A percentile compares a stretch with the other conserved stretches of the same genome.
Conservation (phyloP, 2,113 vertebrate genomes). For the Serinus canaria region DNA sequence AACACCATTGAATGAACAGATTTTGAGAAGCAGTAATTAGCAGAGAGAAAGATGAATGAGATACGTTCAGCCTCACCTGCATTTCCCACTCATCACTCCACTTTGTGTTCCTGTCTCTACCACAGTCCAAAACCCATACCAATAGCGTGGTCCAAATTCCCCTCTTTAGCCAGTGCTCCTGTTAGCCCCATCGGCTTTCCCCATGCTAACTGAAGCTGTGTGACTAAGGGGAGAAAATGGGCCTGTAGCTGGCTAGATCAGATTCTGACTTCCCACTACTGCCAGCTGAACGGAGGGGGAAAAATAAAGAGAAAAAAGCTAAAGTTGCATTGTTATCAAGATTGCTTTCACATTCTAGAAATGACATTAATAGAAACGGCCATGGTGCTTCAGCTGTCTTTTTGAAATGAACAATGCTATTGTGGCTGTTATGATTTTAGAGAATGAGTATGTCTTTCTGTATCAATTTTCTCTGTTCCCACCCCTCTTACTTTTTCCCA, state of each 20-base stretch:
- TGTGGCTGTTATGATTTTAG: not conserved
- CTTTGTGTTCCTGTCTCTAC: not conserved
- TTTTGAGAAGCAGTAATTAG: not conserved
- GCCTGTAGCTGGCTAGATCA: not conserved
- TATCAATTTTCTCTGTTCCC: not conserved
- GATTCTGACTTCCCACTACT: not conserved
- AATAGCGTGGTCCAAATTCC: not conserved
- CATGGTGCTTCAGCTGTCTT: not conserved
- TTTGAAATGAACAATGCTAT: not conserved
- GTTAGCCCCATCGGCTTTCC: not conserved
- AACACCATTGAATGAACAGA: fast-evolving
- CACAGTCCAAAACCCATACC: not conserved
- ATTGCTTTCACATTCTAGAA: not conserved
- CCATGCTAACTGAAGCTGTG: not conserved
- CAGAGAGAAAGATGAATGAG: not conserved
- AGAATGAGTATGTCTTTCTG: not conserved
- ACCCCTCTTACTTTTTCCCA: not conserved
- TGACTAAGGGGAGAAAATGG: not conserved
- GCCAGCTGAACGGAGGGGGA: not conserved
- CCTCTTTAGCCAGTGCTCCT: not conserved
- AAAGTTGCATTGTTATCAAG: not conserved
- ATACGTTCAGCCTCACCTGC: not conserved
- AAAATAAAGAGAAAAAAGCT: not conserved
- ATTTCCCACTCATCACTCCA: not conserved
- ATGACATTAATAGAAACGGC: not conserved